Base-by-base conservation (phyloP, 1,140 invertebrate genomes). In the Drosophila sechellia region DNA sequence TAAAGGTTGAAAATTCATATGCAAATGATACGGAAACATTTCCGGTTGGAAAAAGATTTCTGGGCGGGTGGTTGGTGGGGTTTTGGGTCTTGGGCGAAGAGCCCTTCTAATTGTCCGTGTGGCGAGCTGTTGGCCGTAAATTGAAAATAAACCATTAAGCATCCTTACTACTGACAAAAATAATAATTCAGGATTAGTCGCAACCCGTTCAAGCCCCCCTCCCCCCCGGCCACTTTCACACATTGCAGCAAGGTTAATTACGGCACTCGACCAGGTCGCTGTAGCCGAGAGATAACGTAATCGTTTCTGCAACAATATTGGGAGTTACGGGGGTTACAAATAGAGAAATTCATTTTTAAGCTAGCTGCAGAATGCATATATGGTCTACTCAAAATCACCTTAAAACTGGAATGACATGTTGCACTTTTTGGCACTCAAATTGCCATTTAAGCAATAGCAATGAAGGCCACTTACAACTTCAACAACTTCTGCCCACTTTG, bases 61-160 rank as follows among this genome's bases (percentile, higher is more conserved):
- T 13, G 22, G 22, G 12, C n/a, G 17, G 17, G 17, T 17, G 17
- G 17, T 17, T 0, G 17, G 17, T 17, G 17, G 17, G 17, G 17
- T 17, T 17, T 17, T 17, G 17, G 13, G n/a, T 27, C 8, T n/a
- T 31, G 8, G 27, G 27, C 27, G 6, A 31, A 15, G 20, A 83
- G 64, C 75, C 75, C 71, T 86, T 81, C 53, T 77, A 77, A 77
- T 77, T 77, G 74, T 68, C 54, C 71, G 20, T 17, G 27, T 58
- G 52, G 35, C 52, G 43, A 15, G 42, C 45, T 69, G 42, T 27
- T 61, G 63, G 64, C 64, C 79, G 52, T 71, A 90, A 90, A 90
- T 90, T 90, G 89, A 90, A 81, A 87, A 90, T 86, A 90, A 90
- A 90, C 79, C 75, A 81, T 86, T 79, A 79, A 63, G 68, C 75